phyloP scores from a whole-genome alignment of 2,113 vertebrate genomes.

The Gobius niger region DNA sequence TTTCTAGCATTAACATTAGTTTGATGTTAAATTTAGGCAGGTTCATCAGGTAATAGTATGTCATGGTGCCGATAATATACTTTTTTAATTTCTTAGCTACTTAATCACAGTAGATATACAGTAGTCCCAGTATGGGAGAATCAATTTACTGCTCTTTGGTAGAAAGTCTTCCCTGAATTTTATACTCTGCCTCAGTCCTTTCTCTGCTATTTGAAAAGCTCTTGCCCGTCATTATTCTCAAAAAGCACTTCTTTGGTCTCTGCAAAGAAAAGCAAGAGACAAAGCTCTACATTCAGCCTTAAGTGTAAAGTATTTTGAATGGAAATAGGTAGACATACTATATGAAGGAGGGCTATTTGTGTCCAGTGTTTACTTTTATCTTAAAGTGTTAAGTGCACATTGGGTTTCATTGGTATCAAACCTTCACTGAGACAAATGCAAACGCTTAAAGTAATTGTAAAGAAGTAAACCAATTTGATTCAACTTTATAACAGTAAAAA shows the following conservation, averaged over 20 bases:
- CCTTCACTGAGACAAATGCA: too few relatives aligned
- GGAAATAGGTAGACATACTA: background rate
- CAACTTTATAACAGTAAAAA: too few relatives aligned
- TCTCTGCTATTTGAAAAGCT: background rate
- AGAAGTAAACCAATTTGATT: too few relatives aligned
- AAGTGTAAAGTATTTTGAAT: background rate
- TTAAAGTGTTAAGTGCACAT: too few relatives aligned
- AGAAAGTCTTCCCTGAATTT: background rate
- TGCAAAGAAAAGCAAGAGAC: background rate
- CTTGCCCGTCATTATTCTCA: background rate
- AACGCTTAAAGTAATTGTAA: too few relatives aligned
- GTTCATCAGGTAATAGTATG: background rate
- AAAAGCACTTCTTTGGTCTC: background rate
- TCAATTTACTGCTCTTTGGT: background rate
- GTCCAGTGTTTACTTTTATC: too few relatives aligned
- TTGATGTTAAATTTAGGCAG: background rate
- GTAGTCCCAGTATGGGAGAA: constrained; percentile 34
- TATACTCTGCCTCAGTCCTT: background rate
- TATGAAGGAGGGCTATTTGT: background rate
- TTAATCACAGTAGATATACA: constrained; percentile 20
- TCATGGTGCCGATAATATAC: background rate
- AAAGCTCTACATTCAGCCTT: background rate
- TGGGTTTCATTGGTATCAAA: too few relatives aligned
- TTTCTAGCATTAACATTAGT: background rate
- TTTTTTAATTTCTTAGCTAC: constrained; percentile 19